Base-by-base conservation (phyloP, 2,113 vertebrate genomes). In the Tragelaphus scriptus region DNA sequence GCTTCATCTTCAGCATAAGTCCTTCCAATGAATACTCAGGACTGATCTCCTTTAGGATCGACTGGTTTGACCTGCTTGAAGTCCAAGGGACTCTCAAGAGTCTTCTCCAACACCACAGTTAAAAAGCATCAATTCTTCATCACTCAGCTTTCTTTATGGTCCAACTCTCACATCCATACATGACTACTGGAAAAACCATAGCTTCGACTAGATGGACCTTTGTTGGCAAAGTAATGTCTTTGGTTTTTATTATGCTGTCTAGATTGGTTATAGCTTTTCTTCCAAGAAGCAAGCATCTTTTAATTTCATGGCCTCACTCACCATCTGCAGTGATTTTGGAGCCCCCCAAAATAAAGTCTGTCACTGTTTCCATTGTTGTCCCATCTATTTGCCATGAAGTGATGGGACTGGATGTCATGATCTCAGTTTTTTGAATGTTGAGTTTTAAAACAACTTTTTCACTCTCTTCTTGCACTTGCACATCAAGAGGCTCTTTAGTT, bases 141-240 rank as follows among this genome's bases (percentile, higher is more conserved):
- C 32, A 36, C 65, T 68, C 32, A 68, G n/a, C 65, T 68, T 68
- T 68, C 65, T 21, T 68, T 36, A 21, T 36, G 17, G 32, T 68
- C 17, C 65, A 68, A 2, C 17, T 36, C 32, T 68, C 2, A 68
- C n/a, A 68, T 21, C 65, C 3, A 36, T 68, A 36, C n/a, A 68
- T 36, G 17, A 68, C 65, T 21, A 36, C 17, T 68, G 9, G 65
- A 68, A 68, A 68, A 68, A 36, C 28, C 32, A 68, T 68, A 68
- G 65, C 8, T 21, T 36, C 0, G 2, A 11, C 32, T 68, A 68
- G 65, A 36, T 0, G 4, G 65, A 68, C 4, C 8, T 68, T 21
- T 68, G 65, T 68, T 21, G 17, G 65, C 65, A 68, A 68, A 68
- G 8, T 65, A 32, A 65, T 65, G 28, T 68, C 65, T 68, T n/a